Evolutionary conservation across 2,113 vertebrate genomes (phyloP).

Genomic region (Lophura nycthemera): DNA sequence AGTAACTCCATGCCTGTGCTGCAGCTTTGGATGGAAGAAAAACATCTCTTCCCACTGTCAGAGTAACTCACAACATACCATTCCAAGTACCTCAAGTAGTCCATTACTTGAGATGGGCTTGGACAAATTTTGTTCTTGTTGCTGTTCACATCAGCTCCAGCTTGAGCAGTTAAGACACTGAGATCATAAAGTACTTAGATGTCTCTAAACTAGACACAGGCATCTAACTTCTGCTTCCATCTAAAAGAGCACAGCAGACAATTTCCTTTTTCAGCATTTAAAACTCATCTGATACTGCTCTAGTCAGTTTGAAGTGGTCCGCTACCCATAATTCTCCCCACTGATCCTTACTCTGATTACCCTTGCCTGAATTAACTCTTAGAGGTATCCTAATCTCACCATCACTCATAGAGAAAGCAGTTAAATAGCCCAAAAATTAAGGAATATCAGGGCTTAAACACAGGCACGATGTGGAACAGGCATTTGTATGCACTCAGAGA

Average conservation of each 20-base stretch:
- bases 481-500: neutral
- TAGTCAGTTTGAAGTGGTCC: neutral
- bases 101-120: neutral
- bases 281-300: neutral
- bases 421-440: neutral
- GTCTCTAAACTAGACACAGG: neutral
- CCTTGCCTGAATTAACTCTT: neutral
- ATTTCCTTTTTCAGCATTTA: neutral
- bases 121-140: too few relatives aligned
- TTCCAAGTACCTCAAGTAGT: neutral
- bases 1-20: neutral
- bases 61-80: neutral
- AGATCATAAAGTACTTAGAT: neutral
- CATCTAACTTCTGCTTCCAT: neutral
- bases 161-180: neutral
- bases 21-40: neutral
- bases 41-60: neutral
- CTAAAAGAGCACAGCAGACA: neutral
- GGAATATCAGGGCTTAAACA: neutral
- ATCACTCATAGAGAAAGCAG: neutral
- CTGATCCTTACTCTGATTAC: neutral
- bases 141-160: neutral
- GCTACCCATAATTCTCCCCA: neutral
- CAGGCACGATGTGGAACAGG: neutral
- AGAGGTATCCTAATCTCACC: neutral